phyloP scores from a whole-genome alignment of 2,888 invertebrate genomes.

The Polyploca ridens region DNA sequence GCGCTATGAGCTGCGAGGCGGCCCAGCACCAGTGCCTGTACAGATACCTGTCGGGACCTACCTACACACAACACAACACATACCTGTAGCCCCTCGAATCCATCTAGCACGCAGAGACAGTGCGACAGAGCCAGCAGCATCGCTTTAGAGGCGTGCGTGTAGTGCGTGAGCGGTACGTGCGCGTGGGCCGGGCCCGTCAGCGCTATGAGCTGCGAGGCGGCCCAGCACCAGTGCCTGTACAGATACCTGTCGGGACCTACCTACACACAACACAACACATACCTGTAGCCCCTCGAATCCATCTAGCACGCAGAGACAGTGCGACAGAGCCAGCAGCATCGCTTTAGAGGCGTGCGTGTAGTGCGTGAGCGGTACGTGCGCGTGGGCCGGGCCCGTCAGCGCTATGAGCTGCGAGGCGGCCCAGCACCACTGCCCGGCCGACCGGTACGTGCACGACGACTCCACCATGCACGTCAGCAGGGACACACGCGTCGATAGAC shows the following conservation, averaged over 20 bases:
- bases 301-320: slow-evolving; percentile 57
- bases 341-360: slow-evolving; percentile 51
- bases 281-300: slow-evolving; percentile 47
- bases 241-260: not conserved
- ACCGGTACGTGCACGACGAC: slow-evolving; percentile 48
- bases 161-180: too few relatives aligned
- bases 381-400: slow-evolving; percentile 42
- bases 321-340: slow-evolving; percentile 57
- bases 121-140: too few relatives aligned
- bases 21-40: too few relatives aligned
- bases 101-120: too few relatives aligned
- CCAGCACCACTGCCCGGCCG: slow-evolving; percentile 62
- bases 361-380: slow-evolving; percentile 33
- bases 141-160: too few relatives aligned
- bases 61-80: too few relatives aligned
- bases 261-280: slow-evolving; percentile 15
- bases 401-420: slow-evolving; percentile 55
- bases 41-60: too few relatives aligned
- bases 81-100: too few relatives aligned
- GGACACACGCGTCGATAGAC: slow-evolving; percentile 63
- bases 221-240: too few relatives aligned
- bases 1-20: too few relatives aligned
- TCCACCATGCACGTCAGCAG: slow-evolving; percentile 54
- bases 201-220: too few relatives aligned
- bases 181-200: too few relatives aligned